Conservation (phyloP, 64 coral and sea anemone genomes). For the Porites australiensis region DNA sequence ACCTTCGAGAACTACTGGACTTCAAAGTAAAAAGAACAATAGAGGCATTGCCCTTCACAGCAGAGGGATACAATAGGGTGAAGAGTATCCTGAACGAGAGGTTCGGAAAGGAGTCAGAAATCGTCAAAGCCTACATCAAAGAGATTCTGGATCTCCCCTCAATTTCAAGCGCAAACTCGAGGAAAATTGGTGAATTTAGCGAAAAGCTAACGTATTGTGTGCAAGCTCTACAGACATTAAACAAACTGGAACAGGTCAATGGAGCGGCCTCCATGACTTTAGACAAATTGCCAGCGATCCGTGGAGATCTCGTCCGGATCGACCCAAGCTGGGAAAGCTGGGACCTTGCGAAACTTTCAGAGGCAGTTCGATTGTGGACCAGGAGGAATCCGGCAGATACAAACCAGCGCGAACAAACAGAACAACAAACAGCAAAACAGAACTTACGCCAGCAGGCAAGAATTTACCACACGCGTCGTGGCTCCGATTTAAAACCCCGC, state of each 20-base stretch:
- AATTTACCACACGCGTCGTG: no score
- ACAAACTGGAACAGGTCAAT: conserved; percentile 32
- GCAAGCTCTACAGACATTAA: conserved; percentile 57
- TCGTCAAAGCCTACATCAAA: conserved; percentile 42
- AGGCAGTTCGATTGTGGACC: no score
- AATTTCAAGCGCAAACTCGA: conserved; percentile 12
- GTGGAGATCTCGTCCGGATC: no score
- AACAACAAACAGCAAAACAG: no score
- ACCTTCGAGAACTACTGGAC: conserved; percentile 21
- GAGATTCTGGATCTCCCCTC: conserved; percentile 60
- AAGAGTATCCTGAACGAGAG: not conserved
- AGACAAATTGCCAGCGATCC: no score
- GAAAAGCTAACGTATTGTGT: conserved; percentile 47
- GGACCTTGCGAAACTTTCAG: no score
- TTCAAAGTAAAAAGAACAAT: conserved; percentile 11
- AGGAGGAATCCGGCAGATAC: no score
- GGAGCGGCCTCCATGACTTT: not conserved
- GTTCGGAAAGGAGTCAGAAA: conserved; percentile 31
- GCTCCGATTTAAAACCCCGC: no score
- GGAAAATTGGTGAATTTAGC: conserved; percentile 59
- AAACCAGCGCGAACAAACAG: no score
- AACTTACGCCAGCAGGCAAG: no score
- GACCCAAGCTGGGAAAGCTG: no score
- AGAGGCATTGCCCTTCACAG: conserved; percentile 10
- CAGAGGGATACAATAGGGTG: not conserved